Evolutionary conservation across 2,888 invertebrate genomes (phyloP).

Genomic region (Frankliniella fusca): DNA sequence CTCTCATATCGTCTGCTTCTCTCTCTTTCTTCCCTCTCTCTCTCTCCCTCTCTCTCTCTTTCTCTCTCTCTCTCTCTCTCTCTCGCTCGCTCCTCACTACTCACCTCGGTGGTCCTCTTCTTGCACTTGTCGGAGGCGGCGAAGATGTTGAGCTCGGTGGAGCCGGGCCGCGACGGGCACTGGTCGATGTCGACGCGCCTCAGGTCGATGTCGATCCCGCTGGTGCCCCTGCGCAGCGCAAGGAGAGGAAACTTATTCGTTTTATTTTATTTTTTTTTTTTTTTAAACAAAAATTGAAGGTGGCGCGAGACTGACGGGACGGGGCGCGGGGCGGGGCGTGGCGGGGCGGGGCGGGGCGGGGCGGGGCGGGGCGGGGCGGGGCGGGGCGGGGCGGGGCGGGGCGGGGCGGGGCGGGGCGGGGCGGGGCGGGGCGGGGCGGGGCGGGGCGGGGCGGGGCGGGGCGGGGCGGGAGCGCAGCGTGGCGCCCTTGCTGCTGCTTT

Average conservation of each 20-base stretch:
- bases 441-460: too few species aligned
- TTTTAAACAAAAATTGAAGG: not conserved
- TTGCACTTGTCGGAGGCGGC: conserved; percentile 94
- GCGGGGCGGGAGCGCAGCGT: too few species aligned
- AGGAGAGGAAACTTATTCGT: not conserved
- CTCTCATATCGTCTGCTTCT: not conserved
- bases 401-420: too few species aligned
- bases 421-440: too few species aligned
- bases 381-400: too few species aligned
- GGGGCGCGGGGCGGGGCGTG: too few species aligned
- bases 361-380: not conserved
- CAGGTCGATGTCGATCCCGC: conserved; percentile 92
- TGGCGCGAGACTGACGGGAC: not conserved
- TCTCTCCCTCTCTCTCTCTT: not conserved
- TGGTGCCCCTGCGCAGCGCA: conserved; percentile 71
- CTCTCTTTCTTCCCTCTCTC: not conserved
- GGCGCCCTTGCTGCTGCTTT: too few species aligned
- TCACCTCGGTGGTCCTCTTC: conserved; percentile 79
- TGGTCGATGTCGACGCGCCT: conserved; percentile 94
- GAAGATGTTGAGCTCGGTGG: conserved; percentile 85
- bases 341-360: not conserved
- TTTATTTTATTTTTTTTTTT: too few species aligned
- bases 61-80: not conserved
- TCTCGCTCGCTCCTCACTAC: conserved; percentile 37
- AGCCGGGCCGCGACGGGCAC: conserved; percentile 71